Conservation (phyloP, 2,797 vertebrate genomes). For the Rachycentron canadum region DNA sequence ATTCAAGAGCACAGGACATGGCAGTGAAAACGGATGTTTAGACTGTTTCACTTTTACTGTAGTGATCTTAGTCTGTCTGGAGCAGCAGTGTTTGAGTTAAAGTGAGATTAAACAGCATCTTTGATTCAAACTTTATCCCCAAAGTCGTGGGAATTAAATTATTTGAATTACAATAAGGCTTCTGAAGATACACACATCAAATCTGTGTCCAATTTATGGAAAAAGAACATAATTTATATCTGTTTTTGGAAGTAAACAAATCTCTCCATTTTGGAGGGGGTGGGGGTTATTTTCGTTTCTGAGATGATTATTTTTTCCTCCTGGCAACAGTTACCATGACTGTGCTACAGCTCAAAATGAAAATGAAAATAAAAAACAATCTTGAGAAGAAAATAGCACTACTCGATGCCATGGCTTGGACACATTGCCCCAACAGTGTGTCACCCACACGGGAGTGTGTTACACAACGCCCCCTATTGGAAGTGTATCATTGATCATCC, state of each 20-base stretch:
- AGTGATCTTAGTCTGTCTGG: background rate
- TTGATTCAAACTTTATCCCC: slow-evolving; percentile 12
- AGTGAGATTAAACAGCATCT: background rate
- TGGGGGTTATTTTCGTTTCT: background rate
- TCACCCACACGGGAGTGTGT: slow-evolving; percentile 65
- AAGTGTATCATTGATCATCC: slow-evolving; percentile 58
- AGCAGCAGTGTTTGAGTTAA: background rate
- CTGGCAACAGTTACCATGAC: background rate
- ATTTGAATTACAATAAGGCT: background rate
- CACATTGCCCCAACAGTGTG: slow-evolving; percentile 33
- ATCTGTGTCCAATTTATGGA: background rate
- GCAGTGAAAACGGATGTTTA: slow-evolving; percentile 72
- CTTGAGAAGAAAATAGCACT: background rate
- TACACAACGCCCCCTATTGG: slow-evolving; percentile 83
- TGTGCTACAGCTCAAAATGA: background rate
- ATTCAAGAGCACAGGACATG: slow-evolving; percentile 55
- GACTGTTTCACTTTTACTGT: slow-evolving; percentile 57
- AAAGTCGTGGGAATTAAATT: background rate
- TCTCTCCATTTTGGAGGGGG: background rate
- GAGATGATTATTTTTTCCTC: background rate
- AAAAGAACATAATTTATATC: background rate
- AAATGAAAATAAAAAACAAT: background rate
- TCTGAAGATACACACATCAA: background rate
- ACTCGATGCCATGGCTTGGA: slow-evolving; percentile 4
- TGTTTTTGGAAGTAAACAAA: background rate